Base-by-base conservation (phyloP, 2,113 vertebrate genomes). In the Atlantisia rogersi region DNA sequence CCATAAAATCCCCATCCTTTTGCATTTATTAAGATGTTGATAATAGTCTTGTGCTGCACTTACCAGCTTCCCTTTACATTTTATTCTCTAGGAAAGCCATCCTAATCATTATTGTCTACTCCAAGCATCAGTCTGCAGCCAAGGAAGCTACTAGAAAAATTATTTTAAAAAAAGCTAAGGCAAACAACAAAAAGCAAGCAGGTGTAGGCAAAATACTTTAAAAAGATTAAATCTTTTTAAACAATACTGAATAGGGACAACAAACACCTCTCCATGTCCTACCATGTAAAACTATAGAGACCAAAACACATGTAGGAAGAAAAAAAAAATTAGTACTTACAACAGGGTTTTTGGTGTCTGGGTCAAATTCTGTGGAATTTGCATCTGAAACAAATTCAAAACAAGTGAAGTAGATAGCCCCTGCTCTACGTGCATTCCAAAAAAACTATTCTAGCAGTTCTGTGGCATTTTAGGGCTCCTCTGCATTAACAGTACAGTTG, bases 341-440 rank as follows among this genome's bases (percentile, higher is more conserved):
- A 96, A 98, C 91, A 32, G 98, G 98, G 31, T 83, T 88, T 55
- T 92, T 92, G 70, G 98, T 96, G 39, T 95, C 91, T 91, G 98
- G 95, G 58, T 98, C 97, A 97, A 98, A 98, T 95, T 98, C 98
- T 83, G 98, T 98, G 90, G 98, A 98, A 95, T 98, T 97, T 63
- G 98, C 98, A 98, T 98, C 98, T 98, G 92, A 56, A 95, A 94
- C 26, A 97, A 95, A 46, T 70, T 87, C 32, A 96, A 50, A 52
- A 87, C 55, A 95, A 95, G 86, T 31, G 62, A 26, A 73, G 39
- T 85, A 63, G 28, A 80, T 40, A 92, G 50, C 60, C 25, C n/a
- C 60, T 56, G 35, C 44, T 86, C 80, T 62, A 31, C 24, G 68
- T 21, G 18, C 35, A 44, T 53, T 56, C 60, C 25, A 92, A 68